Conservation (phyloP, 1,140 invertebrate species). For the Philotrypesis tridentata region DNA sequence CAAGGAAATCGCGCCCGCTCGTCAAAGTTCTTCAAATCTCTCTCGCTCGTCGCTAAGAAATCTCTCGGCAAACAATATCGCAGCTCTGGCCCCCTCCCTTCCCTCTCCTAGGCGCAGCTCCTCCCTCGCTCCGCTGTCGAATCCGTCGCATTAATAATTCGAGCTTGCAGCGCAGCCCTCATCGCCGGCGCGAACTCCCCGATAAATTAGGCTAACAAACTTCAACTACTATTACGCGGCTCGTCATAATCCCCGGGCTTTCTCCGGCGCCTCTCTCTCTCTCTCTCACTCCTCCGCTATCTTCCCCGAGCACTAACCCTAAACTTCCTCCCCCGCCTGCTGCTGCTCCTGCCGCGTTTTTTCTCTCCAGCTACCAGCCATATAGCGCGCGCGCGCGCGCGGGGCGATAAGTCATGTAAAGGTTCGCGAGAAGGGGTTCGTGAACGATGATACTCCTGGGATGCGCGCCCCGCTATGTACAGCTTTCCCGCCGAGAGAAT, state of each 20-base stretch:
- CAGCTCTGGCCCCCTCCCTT: conserved; percentile 21
- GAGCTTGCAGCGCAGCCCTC: conserved; percentile 3
- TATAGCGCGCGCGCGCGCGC: no score
- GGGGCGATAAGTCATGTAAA: conserved; percentile 48
- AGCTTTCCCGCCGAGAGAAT: conserved; percentile 38
- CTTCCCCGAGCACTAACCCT: conserved; percentile 13
- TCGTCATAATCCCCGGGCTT: conserved; percentile 33
- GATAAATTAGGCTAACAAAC: conserved; percentile 62
- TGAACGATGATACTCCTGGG: conserved; percentile 57
- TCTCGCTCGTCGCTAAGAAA: neutral
- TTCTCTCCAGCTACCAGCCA: conserved; percentile 40
- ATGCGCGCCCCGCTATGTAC: conserved; percentile 44
- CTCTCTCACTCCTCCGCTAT: conserved; percentile 9
- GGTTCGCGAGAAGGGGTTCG: conserved; percentile 42
- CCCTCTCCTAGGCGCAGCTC: neutral
- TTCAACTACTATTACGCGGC: conserved; percentile 38
- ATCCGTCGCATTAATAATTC: conserved; percentile 56
- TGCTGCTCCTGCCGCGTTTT: conserved; percentile 24
- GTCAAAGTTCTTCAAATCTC: neutral
- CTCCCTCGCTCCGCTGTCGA: conserved; percentile 36
- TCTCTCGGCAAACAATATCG: neutral
- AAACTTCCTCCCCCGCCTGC: neutral
- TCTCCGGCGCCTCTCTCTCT: neutral
- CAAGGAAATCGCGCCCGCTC: neutral
- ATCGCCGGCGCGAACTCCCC: conserved; percentile 50